Evolutionary conservation across 2,888 invertebrate genomes (phyloP), one percentile per base, ranked within the genome.

Genomic region (Siphlonurus alternatus): DNA sequence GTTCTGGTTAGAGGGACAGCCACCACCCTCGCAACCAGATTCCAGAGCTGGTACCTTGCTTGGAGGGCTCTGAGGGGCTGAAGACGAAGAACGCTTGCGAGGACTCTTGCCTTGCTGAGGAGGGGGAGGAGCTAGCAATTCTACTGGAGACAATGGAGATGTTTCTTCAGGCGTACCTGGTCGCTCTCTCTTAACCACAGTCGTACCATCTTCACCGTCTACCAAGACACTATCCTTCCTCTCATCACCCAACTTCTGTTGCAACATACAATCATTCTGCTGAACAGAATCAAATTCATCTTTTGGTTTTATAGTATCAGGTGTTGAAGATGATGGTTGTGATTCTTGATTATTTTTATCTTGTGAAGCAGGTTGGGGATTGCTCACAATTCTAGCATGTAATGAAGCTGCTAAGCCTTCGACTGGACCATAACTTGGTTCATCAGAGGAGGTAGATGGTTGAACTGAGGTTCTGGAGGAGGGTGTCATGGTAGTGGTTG

Each of bases 371-470:
- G 38, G 38, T 15, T 5, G 38, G 15, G 38, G 38, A 77, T 82
- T 75, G 77, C 83, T 70, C 78, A 90, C 79, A 69, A 90, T 87
- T 69, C 89, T 82, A 66, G 88, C 88, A 73, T 90, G 90, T 67
- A 91, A 76, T 64, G 89, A 89, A 62, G 90, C 91, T 23, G 92
- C 91, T 66, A 92, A 75, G 66, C 92, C 90, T 83, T 82, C 81
- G 3, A 79, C 73, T 1, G 76, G 76, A 53, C 53, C 65, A 59
- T 38, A 38, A 38, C 15, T 38, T 10, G 5, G 5, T 10, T 5
- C 5, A 10, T 38, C 38, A 38, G 7, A 10, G 15, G 7, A 10
- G 5, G 38, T 15, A 38, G 15, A 5, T 38, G 38, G 38, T n/a
- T n/a, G n/a, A n/a, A n/a, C n/a, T n/a, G n/a, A n/a, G n/a, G n/a